Evolutionary conservation across 1,140 invertebrate genomes (phyloP).

Genomic region (Bombus huntii): DNA sequence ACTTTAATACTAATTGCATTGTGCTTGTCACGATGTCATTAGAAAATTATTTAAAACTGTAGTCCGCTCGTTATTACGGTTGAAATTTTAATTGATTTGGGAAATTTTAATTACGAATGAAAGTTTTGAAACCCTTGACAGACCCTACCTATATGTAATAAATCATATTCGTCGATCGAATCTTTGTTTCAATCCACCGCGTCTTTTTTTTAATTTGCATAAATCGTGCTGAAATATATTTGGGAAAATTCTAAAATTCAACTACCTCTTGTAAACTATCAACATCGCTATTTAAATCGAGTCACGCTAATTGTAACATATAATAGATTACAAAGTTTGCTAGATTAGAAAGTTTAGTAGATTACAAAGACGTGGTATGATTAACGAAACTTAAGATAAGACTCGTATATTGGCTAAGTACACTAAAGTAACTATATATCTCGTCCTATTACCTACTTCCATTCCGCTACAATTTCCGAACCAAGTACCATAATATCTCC

Average conservation of each 20-base stretch:
- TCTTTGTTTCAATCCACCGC: not conserved
- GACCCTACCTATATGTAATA: not conserved
- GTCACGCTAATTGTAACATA: not conserved
- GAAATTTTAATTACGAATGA: constrained; percentile 1
- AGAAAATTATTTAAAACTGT: constrained; percentile 12
- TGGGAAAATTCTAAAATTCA: not conserved
- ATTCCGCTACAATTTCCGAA: not conserved
- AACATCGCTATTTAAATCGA: not conserved
- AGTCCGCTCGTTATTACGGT: not conserved
- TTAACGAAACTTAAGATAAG: not conserved
- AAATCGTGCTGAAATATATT: too few species aligned
- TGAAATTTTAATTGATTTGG: constrained; percentile 1
- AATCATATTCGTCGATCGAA: not conserved
- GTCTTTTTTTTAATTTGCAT: not conserved
- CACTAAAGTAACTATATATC: not conserved
- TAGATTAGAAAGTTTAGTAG: too few species aligned
- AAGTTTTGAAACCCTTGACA: not conserved
- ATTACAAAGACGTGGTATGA: not conserved
- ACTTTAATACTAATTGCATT: constrained; percentile 12
- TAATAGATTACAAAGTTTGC: not conserved
- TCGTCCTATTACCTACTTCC: not conserved
- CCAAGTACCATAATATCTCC: not conserved
- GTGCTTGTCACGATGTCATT: constrained; percentile 15
- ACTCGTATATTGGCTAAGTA: not conserved
- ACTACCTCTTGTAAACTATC: not conserved